Evolutionary conservation across 2,888 invertebrate species (phyloP).

Genomic region (Yponomeuta malinellus): DNA sequence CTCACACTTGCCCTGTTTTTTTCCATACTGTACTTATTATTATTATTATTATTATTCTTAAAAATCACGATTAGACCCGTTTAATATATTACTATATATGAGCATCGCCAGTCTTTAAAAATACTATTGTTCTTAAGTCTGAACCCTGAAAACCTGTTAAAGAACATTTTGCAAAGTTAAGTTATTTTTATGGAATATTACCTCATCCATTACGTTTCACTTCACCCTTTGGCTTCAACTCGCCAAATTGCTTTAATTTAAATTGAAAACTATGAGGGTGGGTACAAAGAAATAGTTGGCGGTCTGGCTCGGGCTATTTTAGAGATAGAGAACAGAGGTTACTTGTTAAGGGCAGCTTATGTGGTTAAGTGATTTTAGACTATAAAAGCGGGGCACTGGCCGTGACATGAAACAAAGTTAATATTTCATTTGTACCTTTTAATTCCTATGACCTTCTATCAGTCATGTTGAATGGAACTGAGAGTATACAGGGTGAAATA

Average conservation of each 20-base stretch:
- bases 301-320: not conserved
- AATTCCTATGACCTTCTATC: no score
- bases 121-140: not conserved
- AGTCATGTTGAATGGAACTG: no score
- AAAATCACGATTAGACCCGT: no score
- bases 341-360: not conserved
- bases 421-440: not conserved
- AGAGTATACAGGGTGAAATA: no score
- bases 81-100: no score
- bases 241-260: slow-evolving; percentile 39
- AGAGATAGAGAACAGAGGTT: not conserved
- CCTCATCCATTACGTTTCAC: not conserved
- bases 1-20: no score
- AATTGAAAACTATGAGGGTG: slow-evolving; percentile 58
- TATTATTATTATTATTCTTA: no score
- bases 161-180: not conserved
- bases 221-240: slow-evolving; percentile 21
- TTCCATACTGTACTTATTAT: no score
- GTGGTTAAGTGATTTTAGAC: not conserved
- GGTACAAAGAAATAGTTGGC: slow-evolving; percentile 60
- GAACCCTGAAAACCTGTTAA: not conserved
- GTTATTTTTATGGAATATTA: not conserved
- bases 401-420: not conserved
- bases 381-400: not conserved
- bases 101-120: no score